Conservation (phyloP, 23 tunicate species). For the Corella eumyota region DNA sequence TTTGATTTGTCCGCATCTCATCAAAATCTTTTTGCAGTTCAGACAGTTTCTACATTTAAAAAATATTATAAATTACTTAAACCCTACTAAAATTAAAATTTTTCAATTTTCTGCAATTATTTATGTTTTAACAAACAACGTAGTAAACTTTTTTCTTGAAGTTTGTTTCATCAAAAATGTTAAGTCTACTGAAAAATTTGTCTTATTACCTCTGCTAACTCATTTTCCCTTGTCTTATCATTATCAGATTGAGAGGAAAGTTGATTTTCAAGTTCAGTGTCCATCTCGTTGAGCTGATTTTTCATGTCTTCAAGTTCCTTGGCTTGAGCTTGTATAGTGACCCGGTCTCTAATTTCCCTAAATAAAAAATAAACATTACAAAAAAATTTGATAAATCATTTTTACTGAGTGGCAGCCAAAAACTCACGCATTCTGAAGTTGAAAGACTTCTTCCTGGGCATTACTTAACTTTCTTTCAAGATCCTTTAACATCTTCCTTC, state of each 20-base stretch:
- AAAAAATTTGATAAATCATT: too few species aligned
- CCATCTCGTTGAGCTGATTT: constrained; percentile 23
- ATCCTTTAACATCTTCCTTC: constrained; percentile 33
- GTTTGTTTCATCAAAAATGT: too few species aligned
- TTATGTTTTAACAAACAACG: too few species aligned
- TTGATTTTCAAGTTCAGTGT: constrained; percentile 21
- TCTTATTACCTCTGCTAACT: constrained; percentile 19
- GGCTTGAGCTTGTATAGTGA: constrained; percentile 28
- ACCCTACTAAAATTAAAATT: too few species aligned
- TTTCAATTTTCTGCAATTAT: too few species aligned
- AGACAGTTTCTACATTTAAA: constrained; percentile 17
- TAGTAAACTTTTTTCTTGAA: too few species aligned
- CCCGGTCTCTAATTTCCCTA: constrained; percentile 31
- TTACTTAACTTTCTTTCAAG: constrained; percentile 33
- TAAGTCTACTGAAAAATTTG: too few species aligned
- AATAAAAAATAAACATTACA: too few species aligned
- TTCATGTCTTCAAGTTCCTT: constrained; percentile 43
- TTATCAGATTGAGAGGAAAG: background rate
- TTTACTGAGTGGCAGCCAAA: too few species aligned
- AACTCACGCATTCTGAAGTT: constrained; percentile 29
- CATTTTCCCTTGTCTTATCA: background rate
- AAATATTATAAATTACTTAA: too few species aligned
- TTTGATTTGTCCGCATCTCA: constrained; percentile 14
- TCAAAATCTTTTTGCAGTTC: constrained; percentile 24
- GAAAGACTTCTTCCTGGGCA: constrained; percentile 30